phyloP scores from a whole-genome alignment of 1,140 invertebrate genomes.

The Micrasema longulum region DNA sequence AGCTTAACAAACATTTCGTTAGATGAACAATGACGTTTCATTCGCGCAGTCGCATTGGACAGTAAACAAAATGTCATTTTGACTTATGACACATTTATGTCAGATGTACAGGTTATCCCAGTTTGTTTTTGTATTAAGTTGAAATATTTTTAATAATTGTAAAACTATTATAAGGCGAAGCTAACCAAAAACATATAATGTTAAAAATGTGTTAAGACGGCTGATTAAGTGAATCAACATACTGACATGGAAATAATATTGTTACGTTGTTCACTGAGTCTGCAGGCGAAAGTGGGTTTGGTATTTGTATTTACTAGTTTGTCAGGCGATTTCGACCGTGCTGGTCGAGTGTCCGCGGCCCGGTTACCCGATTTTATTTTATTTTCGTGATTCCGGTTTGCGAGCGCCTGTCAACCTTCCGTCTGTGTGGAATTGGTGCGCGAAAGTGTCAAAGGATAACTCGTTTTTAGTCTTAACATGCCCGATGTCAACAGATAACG shows the following conservation, averaged over 20 bases:
- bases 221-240: conserved; percentile 9
- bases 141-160: too few relatives aligned
- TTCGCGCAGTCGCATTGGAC: conserved; percentile 40
- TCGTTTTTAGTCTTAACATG: conserved; percentile 42
- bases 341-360: conserved; percentile 29
- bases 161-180: too few relatives aligned
- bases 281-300: conserved; percentile 41
- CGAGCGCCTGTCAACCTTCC: conserved; percentile 35
- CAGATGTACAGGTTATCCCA: conserved; percentile 13
- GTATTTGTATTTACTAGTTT: conserved; percentile 34
- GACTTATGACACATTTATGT: conserved; percentile 42
- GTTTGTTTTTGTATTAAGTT: too few relatives aligned
- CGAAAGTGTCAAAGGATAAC: conserved; percentile 23
- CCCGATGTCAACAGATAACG: conserved; percentile 47
- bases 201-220: too few relatives aligned
- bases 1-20: neutral
- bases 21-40: neutral
- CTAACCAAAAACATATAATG: too few relatives aligned
- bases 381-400: conserved; percentile 40
- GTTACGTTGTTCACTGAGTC: conserved; percentile 3
- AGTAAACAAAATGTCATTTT: conserved; percentile 53
- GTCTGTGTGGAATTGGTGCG: conserved; percentile 25
- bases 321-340: conserved; percentile 45
- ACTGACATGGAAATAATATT: conserved; percentile 34
- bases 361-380: conserved; percentile 28